Conservation (phyloP, 2,888 invertebrate species). For the Encarsia formosa region DNA sequence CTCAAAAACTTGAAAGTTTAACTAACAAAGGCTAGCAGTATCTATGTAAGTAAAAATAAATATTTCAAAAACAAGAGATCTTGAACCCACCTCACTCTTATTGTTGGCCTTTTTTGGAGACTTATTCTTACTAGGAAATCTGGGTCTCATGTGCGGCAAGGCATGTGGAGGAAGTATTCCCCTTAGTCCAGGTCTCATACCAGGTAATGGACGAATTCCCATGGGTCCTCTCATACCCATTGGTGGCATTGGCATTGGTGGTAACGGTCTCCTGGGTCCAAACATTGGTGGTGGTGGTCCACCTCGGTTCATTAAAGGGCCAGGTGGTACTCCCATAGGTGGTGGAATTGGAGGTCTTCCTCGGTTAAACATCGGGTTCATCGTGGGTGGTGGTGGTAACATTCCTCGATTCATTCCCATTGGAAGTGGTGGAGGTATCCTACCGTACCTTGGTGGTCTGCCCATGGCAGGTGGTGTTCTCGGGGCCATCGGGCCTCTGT, state of each 20-base stretch:
- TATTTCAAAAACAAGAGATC: not conserved
- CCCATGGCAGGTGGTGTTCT: constrained; percentile 37
- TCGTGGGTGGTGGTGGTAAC: constrained; percentile 10
- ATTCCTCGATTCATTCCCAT: too few species aligned
- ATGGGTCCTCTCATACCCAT: constrained; percentile 30
- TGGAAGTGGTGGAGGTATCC: constrained; percentile 32
- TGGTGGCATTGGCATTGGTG: constrained; percentile 25
- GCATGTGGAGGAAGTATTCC: constrained; percentile 36
- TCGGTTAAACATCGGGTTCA: constrained; percentile 35
- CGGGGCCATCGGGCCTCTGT: constrained; percentile 41
- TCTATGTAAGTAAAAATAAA: not conserved
- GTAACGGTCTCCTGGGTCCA: constrained; percentile 1
- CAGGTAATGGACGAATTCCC: constrained; percentile 29
- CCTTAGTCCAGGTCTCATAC: constrained; percentile 35
- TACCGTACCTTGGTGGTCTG: constrained; percentile 36
- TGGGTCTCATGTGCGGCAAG: constrained; percentile 41
- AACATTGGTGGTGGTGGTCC: constrained; percentile 1
- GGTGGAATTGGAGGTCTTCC: constrained; percentile 30
- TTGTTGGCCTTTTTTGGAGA: constrained; percentile 41
- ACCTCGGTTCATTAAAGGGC: not conserved
- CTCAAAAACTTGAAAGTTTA: too few species aligned
- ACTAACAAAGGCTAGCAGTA: too few species aligned
- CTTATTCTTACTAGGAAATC: constrained; percentile 39
- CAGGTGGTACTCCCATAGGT: constrained; percentile 27
- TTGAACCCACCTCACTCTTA: constrained; percentile 42